These are phyloP conservation scores for Festucalex cinctus DNA, from an alignment of 2,113 vertebrate genomes.

Conservation along the genomic window DNA sequence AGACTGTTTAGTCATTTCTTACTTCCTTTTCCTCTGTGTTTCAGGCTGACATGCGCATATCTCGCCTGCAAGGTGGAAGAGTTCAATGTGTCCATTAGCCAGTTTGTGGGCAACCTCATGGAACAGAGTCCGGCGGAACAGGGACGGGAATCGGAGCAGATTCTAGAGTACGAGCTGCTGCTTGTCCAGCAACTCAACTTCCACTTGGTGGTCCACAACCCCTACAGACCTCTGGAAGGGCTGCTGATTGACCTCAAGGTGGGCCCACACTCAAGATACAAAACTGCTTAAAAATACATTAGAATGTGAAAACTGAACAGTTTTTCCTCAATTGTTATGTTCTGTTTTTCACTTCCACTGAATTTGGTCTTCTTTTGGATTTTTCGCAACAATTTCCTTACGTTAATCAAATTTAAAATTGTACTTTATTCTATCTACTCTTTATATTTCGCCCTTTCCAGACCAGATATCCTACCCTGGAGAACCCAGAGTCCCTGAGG, in stretches of 20 bases:
- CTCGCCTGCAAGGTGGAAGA: constrained; percentile 97
- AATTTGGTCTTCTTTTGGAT: too few relatives aligned
- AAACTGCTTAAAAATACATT: background rate
- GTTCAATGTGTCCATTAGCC: constrained; percentile 93
- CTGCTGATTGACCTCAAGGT: constrained; percentile 96
- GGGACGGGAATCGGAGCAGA: constrained; percentile 87
- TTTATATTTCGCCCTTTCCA: constrained; percentile 41
- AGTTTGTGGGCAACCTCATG: constrained; percentile 89
- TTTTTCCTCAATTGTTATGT: too few relatives aligned
- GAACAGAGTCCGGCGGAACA: constrained; percentile 83
- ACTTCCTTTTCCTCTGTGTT: background rate
- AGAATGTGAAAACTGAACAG: too few relatives aligned
- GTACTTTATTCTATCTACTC: too few relatives aligned
- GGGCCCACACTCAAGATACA: background rate
- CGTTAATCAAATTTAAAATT: too few relatives aligned
- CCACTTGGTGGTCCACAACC: constrained; percentile 92
- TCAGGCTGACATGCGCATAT: constrained; percentile 89
- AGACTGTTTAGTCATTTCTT: too few relatives aligned
- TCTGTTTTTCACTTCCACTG: too few relatives aligned
- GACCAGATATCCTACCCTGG: constrained; percentile 86
- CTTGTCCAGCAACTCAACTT: constrained; percentile 97
- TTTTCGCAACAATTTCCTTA: too few relatives aligned
- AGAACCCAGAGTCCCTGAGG: constrained; percentile 90
- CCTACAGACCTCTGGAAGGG: constrained; percentile 93
- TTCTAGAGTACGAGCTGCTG: constrained; percentile 90